Percentiles rank a stretch among this genome's conserved stretches.
phyloP scores from a whole-genome alignment of 2,113 vertebrate genomes.

The Tyto alba region DNA sequence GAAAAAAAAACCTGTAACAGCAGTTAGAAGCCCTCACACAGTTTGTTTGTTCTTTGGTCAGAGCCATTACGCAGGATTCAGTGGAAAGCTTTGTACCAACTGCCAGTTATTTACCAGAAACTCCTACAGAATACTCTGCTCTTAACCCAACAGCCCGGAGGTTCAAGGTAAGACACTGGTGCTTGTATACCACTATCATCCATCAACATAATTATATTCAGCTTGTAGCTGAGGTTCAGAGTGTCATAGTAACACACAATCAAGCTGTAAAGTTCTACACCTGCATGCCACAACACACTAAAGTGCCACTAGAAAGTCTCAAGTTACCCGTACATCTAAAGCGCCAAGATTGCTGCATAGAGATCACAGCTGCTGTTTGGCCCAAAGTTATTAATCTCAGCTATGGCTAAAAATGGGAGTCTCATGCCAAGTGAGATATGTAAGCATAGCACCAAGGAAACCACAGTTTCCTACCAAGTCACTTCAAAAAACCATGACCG shows the following conservation, averaged over 20 bases:
- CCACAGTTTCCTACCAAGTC: background rate
- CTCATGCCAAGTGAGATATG: fast-evolving
- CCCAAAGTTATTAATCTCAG: background rate
- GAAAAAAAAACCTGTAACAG: background rate
- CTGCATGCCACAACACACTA: too few species aligned
- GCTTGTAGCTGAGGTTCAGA: background rate
- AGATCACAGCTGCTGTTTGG: background rate
- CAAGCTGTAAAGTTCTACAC: background rate
- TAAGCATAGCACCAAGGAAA: background rate
- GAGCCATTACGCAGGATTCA: background rate
- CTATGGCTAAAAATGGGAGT: background rate
- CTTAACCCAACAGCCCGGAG: background rate
- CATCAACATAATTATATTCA: fast-evolving
- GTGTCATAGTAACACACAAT: fast-evolving
- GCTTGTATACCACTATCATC: too few species aligned
- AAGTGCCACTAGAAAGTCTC: fast-evolving
- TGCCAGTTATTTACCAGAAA: background rate
- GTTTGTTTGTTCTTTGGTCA: background rate
- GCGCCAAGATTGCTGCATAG: background rate
- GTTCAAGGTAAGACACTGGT: background rate
- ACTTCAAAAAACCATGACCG: fast-evolving
- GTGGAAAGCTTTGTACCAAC: background rate
- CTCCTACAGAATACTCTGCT: background rate
- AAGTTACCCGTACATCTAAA: background rate
- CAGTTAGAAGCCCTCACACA: background rate